phyloP scores from a whole-genome alignment of 2,113 vertebrate species.

The Ivindomyrus marchei region DNA sequence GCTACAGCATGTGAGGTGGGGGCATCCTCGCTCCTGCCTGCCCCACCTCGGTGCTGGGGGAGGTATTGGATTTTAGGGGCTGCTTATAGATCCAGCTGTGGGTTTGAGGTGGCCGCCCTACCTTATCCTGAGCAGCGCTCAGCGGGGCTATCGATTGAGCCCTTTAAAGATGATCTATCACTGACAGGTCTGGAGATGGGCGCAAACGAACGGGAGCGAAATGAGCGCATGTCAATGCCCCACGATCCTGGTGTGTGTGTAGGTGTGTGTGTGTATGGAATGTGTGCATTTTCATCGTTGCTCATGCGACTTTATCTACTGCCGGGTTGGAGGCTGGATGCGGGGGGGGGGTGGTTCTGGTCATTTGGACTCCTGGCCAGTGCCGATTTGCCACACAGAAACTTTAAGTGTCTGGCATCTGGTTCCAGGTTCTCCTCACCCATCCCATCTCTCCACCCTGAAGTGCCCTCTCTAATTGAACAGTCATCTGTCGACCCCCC shows the following conservation, averaged over 20 bases:
- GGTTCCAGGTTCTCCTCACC: conserved; percentile 23
- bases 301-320: neutral
- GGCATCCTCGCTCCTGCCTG: neutral
- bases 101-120: neutral
- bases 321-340: neutral
- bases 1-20: conserved; percentile 7
- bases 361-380: neutral
- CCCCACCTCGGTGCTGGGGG: neutral
- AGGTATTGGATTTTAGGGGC: neutral
- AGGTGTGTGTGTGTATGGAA: neutral
- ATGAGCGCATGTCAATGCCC: conserved; percentile 28
- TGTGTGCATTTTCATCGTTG: neutral
- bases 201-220: conserved; percentile 46
- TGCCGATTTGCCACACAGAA: conserved; percentile 35
- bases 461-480: conserved; percentile 55
- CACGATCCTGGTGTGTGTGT: neutral
- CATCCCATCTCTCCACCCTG: conserved; percentile 39
- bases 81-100: neutral
- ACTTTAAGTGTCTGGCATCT: conserved; percentile 36
- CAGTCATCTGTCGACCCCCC: conserved; percentile 47
- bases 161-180: conserved; percentile 49
- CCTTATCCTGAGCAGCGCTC: neutral
- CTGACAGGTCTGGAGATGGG: conserved; percentile 58
- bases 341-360: conserved; percentile 21
- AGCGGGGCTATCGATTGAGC: conserved; percentile 1